phyloP scores from a whole-genome alignment of 2,113 vertebrate species.

The Morone chrysops region DNA sequence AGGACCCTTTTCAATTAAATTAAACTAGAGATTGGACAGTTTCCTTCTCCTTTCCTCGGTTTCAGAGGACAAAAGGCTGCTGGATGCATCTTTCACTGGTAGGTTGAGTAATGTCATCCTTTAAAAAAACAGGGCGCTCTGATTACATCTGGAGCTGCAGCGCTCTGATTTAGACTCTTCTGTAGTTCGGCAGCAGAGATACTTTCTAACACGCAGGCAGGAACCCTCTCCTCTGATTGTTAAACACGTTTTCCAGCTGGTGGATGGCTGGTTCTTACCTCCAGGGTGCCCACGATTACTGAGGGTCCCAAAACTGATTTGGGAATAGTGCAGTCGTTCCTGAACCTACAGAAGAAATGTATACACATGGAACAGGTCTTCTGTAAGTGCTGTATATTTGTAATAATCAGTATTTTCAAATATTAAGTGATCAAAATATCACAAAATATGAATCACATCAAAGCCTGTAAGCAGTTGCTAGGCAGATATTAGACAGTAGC shows the following conservation, averaged over 20 bases:
- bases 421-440: not conserved
- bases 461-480: not conserved
- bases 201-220: not conserved
- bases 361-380: no score
- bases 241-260: not conserved
- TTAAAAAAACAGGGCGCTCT: not conserved
- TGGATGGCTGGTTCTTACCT: not conserved
- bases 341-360: no score
- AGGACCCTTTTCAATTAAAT: not conserved
- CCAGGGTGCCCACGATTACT: not conserved
- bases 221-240: conserved; percentile 23
- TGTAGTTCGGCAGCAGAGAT: conserved; percentile 3
- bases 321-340: not conserved
- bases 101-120: not conserved
- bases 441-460: not conserved
- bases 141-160: conserved; percentile 20
- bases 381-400: not conserved
- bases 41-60: not conserved
- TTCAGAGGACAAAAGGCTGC: conserved; percentile 18
- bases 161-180: conserved; percentile 6
- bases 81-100: not conserved
- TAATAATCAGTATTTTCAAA: not conserved
- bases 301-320: not conserved
- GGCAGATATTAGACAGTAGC: not conserved
- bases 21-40: not conserved